Base-by-base conservation (phyloP, 1,140 invertebrate species). In the Palaemon carinicauda region DNA sequence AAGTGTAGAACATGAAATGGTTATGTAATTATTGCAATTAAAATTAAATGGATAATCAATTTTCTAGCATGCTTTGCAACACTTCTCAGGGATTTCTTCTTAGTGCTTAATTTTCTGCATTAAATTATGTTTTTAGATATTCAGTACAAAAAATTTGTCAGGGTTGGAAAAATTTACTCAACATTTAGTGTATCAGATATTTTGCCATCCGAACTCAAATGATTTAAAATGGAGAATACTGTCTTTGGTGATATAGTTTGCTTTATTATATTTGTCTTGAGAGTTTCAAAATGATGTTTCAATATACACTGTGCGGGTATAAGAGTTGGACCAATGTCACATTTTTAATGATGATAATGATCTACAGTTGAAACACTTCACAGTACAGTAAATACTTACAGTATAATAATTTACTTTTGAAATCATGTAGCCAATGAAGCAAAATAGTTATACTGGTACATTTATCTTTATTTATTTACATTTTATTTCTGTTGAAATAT, bases 81-180 rank as follows among this genome's bases (percentile, higher is more conserved):
- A 86, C 83, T 86, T 86, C 83, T 86, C 83, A 86, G 83, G 83
- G 83, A 86, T 86, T 86, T 80, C 83, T 86, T 86, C 83, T 86
- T 41, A 80, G 53, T 86, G 83, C 83, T 86, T 77, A 71, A 71
- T 86, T 65, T 77, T 65, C 65, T 86, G 54, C 80, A 52, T 86
- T 82, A 54, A 51, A 65, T 65, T 86, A 27, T 60, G 41, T 85
- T 73, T 71, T 60, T 71, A 24, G 65, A 69, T 9, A 41, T 51
- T 79, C 41, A 41, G 41, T 41, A 41, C 41, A 41, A 41, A 41
- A 41, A 41, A 41, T 41, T 41, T 41, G 41, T 5, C 12, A 41
- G 41, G 41, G 41, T 41, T 41, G 41, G 0, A 41, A 41, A 41
- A 41, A 41, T 41, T 41, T n/a, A n/a, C n/a, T n/a, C n/a, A 12